phyloP scores from a whole-genome alignment of 2,797 vertebrate genomes.

The Peromyscus attwateri region DNA sequence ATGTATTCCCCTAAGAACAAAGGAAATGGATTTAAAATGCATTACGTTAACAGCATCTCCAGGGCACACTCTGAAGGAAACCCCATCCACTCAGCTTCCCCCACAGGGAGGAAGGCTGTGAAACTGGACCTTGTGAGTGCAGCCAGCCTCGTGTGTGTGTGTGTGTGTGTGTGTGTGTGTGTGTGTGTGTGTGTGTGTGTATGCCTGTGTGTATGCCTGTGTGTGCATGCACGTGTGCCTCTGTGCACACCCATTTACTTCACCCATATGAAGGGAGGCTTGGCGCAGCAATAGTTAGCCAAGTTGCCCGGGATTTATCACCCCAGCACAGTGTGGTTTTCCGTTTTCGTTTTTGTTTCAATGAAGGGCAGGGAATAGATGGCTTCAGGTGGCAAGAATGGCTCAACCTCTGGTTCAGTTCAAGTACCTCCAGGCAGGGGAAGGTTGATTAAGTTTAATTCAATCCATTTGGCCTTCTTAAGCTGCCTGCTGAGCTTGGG shows the following conservation, averaged over 20 bases:
- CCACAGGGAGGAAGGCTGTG: slow-evolving; percentile 14
- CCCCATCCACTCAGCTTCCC: not conserved
- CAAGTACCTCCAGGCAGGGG: not conserved
- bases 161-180: not conserved
- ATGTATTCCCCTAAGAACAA: slow-evolving; percentile 47
- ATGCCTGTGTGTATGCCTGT: not conserved
- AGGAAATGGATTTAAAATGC: slow-evolving; percentile 62
- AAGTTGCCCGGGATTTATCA: not conserved
- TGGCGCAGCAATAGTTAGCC: not conserved
- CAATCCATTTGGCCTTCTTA: not conserved
- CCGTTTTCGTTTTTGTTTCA: not conserved
- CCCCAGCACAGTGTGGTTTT: not conserved
- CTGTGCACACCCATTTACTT: not conserved
- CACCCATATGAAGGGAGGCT: not conserved
- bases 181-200: not conserved
- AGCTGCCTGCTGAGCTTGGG: not conserved
- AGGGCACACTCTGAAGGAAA: slow-evolving; percentile 40
- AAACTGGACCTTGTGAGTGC: not conserved
- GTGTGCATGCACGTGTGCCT: not conserved
- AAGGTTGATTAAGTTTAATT: slow-evolving; percentile 51
- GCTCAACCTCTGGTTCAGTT: not conserved
- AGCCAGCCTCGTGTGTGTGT: no score
- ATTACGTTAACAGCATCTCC: slow-evolving; percentile 15
- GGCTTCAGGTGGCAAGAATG: not conserved
- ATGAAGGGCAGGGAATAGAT: not conserved